phyloP scores from a whole-genome alignment of 2,888 invertebrate species.

The Myathropa florea region DNA sequence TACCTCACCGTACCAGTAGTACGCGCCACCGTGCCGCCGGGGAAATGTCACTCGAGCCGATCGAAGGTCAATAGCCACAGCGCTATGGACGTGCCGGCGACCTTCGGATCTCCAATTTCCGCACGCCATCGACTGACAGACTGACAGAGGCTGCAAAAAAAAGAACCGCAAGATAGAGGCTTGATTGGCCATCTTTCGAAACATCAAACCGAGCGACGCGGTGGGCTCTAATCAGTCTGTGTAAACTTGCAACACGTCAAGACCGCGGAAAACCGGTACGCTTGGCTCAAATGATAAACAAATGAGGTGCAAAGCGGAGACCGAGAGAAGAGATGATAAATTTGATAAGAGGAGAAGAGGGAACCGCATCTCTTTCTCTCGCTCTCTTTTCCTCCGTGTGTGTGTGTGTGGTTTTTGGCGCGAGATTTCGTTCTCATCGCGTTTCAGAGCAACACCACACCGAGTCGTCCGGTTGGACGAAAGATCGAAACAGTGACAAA shows the following conservation, averaged over 20 bases:
- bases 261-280: slow-evolving; percentile 43
- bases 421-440: slow-evolving; percentile 28
- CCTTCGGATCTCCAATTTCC: slow-evolving; percentile 38
- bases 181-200: background rate
- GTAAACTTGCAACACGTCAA: background rate
- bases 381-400: background rate
- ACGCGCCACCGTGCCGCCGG: background rate
- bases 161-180: background rate
- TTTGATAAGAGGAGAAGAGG: slow-evolving; percentile 4
- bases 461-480: slow-evolving; percentile 5
- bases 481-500: slow-evolving; percentile 7
- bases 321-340: background rate
- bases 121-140: slow-evolving; percentile 1
- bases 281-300: slow-evolving; percentile 24
- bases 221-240: background rate
- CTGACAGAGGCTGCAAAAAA: background rate
- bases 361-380: too few species aligned
- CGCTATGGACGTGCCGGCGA: slow-evolving; percentile 8
- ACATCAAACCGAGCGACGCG: background rate
- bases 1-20: slow-evolving; percentile 31
- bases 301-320: slow-evolving; percentile 15
- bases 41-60: slow-evolving; percentile 28
- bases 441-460: background rate
- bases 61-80: slow-evolving; percentile 50
- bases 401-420: slow-evolving; percentile 40